A percentile compares a stretch with the other conserved stretches of the same genome.
phyloP scores from a whole-genome alignment of 2,113 vertebrate species.

The Pardalotus punctatus region DNA sequence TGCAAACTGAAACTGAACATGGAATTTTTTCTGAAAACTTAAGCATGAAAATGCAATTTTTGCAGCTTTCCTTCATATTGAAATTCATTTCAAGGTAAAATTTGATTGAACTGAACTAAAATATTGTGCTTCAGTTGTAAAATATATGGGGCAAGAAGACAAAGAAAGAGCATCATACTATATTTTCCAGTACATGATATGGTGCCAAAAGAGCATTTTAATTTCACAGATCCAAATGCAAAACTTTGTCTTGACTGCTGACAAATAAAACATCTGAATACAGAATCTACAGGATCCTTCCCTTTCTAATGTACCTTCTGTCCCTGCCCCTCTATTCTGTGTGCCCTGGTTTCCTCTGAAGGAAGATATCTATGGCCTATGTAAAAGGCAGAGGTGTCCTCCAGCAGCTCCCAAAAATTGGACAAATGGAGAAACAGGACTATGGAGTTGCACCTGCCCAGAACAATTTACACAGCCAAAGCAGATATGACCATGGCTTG shows the following conservation, averaged over 20 bases:
- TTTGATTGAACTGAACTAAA: neutral
- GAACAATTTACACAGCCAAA: neutral
- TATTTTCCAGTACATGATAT: accelerated
- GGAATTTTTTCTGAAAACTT: neutral
- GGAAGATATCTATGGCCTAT: accelerated
- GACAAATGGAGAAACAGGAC: neutral
- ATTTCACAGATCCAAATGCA: neutral
- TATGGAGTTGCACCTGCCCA: neutral
- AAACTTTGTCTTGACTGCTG: neutral
- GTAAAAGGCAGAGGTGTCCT: neutral
- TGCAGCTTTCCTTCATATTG: neutral
- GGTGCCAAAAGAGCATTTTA: neutral
- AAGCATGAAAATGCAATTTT: neutral
- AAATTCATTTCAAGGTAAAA: neutral
- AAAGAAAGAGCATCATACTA: neutral
- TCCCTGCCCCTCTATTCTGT: accelerated
- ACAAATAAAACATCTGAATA: neutral
- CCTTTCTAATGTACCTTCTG: neutral
- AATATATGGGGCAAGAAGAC: neutral
- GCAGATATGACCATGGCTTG: neutral
- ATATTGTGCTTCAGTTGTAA: neutral
- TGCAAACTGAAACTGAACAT: neutral
- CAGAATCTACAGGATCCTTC: neutral
- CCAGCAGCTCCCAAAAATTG: neutral
- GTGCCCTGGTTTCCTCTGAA: neutral